Base-by-base conservation (phyloP, 2,888 invertebrate species). In the Tenthredo livida region DNA sequence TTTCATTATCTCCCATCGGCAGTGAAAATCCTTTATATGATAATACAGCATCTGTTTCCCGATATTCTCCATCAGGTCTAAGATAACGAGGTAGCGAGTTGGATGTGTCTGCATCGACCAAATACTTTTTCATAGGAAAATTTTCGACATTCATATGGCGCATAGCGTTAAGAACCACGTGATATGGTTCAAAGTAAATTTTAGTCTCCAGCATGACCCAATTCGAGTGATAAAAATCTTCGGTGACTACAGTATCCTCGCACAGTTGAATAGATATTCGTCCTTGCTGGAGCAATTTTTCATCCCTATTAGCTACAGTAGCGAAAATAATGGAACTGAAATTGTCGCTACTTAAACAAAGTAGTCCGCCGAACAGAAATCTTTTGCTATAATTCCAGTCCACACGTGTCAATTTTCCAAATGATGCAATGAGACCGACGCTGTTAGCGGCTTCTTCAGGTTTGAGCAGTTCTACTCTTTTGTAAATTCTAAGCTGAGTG, bases 111-210 rank as follows among this genome's bases (percentile, higher is more conserved):
- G 80, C 95, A 87, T 95, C 93, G 0, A 97, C 94, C 85, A 97
- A 95, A 90, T 97, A 97, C 85, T 94, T 94, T 75, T 94, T 94
- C 95, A 97, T 95, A 0, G 97, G 97, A 88, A 97, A 95, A 43
- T 94, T 94, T 10, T 94, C 93, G 29, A 94, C 89, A 67, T 93
- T 92, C 82, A 96, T 94, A 0, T 93, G 92, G 89, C 97, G 95
- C 37, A 98, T 91, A 21, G 96, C 96, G 87, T 94, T 95, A 84
- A 97, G 93, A 0, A 97, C 97, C 89, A 96, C 96, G 86, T 96
- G 94, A 90, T 97, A 98, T 0, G 97, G 97, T 90, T 97, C 97
- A 91, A 97, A 97, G 92, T 96, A 98, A 0, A 97, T 96, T 80
- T 95, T 96, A 82, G 97, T 96, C 91, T 97, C 97, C 2, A 97